phyloP scores from a whole-genome alignment of 1,140 invertebrate species.

The Carposina sasakii region DNA sequence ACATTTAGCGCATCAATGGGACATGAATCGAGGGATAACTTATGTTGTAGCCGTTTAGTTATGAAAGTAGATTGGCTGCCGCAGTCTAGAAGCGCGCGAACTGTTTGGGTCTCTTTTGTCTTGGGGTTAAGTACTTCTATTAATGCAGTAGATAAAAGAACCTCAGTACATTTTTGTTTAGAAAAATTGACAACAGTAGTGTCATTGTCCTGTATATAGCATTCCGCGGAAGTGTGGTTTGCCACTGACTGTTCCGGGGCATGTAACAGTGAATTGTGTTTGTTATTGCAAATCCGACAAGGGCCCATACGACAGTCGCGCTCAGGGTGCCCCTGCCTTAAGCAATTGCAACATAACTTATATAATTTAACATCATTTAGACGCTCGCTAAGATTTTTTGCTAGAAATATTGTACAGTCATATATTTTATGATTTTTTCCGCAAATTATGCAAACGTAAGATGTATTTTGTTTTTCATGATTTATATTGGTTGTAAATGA shows the following conservation, averaged over 20 bases:
- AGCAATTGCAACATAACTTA: conserved; percentile 5
- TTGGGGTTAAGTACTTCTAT: neutral
- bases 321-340: neutral
- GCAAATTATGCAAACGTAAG: conserved; percentile 3
- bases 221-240: neutral
- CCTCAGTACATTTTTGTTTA: neutral
- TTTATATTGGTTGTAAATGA: neutral
- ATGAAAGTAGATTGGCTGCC: conserved; percentile 9
- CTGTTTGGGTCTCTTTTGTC: neutral
- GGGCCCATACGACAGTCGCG: conserved; percentile 4
- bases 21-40: neutral
- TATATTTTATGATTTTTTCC: conserved; percentile 4
- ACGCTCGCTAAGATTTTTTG: neutral
- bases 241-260: neutral
- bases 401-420: conserved; percentile 5
- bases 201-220: neutral
- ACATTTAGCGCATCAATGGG: neutral
- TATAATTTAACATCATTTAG: neutral
- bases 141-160: conserved; percentile 6
- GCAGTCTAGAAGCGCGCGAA: conserved; percentile 6
- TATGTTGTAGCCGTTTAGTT: neutral
- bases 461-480: neutral
- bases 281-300: conserved; percentile 7
- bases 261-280: conserved; percentile 7
- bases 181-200: neutral